A percentile compares a stretch with the other conserved stretches of the same genome.
phyloP scores from a whole-genome alignment of 2,888 invertebrate genomes.

The Teleogryllus oceanicus region DNA sequence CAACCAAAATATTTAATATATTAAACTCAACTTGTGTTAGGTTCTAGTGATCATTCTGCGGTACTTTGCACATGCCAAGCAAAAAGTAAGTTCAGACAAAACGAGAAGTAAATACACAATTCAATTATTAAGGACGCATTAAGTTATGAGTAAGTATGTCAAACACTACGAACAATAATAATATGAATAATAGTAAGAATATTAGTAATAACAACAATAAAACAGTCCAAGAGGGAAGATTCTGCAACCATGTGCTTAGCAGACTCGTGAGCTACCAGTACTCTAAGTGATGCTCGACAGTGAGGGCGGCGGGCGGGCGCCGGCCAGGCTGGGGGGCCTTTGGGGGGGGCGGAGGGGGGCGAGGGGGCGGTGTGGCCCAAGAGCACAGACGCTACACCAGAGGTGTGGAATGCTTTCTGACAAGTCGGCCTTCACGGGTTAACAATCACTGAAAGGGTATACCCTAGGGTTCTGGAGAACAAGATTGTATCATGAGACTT shows the following conservation, averaged over 20 bases:
- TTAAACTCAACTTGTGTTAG: background rate
- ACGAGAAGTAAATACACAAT: background rate
- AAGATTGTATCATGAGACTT: too few species aligned
- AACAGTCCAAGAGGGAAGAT: background rate
- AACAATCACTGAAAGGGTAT: too few species aligned
- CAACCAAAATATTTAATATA: background rate
- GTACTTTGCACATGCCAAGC: constrained; percentile 18
- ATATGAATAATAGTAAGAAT: too few species aligned
- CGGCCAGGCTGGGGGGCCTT: background rate
- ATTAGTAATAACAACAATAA: too few species aligned
- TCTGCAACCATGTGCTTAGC: background rate
- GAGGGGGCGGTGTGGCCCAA: too few species aligned
- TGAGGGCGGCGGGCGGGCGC: background rate
- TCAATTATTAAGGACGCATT: background rate
- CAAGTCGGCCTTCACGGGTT: too few species aligned
- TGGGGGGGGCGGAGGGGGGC: background rate
- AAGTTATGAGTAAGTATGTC: background rate
- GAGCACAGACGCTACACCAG: too few species aligned
- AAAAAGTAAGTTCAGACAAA: background rate
- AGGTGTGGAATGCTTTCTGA: too few species aligned
- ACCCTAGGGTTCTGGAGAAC: too few species aligned
- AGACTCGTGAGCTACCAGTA: background rate
- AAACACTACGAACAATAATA: background rate
- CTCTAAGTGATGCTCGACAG: background rate
- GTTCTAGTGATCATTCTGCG: background rate